phyloP scores from a whole-genome alignment of 1,140 invertebrate genomes.

The Idris sp. region DNA sequence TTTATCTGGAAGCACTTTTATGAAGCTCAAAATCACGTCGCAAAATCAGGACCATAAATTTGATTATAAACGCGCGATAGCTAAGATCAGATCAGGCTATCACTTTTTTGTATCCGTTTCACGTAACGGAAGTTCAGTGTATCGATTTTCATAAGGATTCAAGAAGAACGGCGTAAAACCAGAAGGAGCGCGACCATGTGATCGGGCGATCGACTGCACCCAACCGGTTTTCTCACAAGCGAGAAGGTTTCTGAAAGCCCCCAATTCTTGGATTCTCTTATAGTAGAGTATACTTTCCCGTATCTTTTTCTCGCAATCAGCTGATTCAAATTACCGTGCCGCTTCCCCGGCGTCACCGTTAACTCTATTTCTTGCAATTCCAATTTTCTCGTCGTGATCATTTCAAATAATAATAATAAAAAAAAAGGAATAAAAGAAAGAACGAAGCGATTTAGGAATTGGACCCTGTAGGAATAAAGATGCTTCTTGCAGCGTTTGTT shows the following conservation, averaged over 20 bases:
- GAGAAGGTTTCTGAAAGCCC: conserved; percentile 12
- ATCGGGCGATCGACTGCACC: conserved; percentile 23
- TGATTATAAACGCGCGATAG: not conserved
- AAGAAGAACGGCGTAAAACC: conserved; percentile 34
- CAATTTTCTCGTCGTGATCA: conserved; percentile 7
- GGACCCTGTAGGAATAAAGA: too few relatives aligned
- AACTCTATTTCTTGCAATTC: conserved; percentile 8
- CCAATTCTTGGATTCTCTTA: conserved; percentile 26
- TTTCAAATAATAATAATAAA: too few relatives aligned
- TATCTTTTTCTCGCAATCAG: conserved; percentile 42
- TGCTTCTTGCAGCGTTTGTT: too few relatives aligned
- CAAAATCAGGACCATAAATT: not conserved
- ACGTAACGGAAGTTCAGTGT: conserved; percentile 43
- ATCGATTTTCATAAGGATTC: conserved; percentile 45
- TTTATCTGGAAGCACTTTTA: too few relatives aligned
- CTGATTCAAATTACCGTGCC: conserved; percentile 38
- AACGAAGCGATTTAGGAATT: too few relatives aligned
- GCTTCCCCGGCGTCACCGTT: conserved; percentile 20
- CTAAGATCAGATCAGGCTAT: conserved; percentile 12
- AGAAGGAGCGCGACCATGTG: conserved; percentile 35
- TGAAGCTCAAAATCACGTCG: too few relatives aligned
- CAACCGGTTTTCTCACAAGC: conserved; percentile 31
- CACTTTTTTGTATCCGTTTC: conserved; percentile 39
- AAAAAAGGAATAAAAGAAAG: too few relatives aligned
- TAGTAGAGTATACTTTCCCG: conserved; percentile 43